Evolutionary conservation across 1,140 invertebrate genomes (phyloP).

Genomic region (Drosophila tropicalis): DNA sequence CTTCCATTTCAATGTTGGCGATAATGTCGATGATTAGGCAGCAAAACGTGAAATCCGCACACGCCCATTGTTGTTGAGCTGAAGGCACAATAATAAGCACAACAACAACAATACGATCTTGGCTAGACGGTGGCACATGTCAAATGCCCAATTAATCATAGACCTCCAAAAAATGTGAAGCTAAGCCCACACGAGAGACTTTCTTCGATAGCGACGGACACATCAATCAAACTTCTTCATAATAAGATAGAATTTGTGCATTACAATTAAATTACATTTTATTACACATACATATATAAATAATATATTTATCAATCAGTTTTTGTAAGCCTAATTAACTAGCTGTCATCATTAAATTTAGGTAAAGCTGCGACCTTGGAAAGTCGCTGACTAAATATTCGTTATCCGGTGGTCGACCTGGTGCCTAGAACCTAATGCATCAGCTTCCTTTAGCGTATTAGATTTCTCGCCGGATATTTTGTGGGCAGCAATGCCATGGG

Average conservation of each 20-base stretch:
- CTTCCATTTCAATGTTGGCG: conserved; percentile 73
- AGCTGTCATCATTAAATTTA: conserved; percentile 60
- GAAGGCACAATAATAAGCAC: neutral
- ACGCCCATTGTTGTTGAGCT: conserved; percentile 57
- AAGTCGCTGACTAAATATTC: conserved; percentile 73
- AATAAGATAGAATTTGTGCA: neutral
- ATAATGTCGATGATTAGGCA: conserved; percentile 75
- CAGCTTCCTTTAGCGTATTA: conserved; percentile 55
- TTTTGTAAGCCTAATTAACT: conserved; percentile 55
- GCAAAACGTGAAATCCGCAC: conserved; percentile 57
- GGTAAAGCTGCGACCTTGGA: conserved; percentile 69
- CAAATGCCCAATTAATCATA: conserved; percentile 74
- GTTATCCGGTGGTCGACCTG: conserved; percentile 63
- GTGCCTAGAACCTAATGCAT: neutral
- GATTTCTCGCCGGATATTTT: conserved; percentile 64
- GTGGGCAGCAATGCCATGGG: conserved; percentile 68
- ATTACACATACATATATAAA: conserved; percentile 24
- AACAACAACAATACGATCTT: conserved; percentile 45
- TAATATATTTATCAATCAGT: conserved; percentile 36
- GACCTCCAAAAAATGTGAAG: conserved; percentile 26
- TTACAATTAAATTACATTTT: conserved; percentile 37
- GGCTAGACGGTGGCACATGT: conserved; percentile 60
- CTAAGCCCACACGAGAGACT: conserved; percentile 30
- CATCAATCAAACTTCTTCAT: conserved; percentile 4
- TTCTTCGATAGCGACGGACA: conserved; percentile 41